Percentiles rank a stretch among this genome's conserved stretches.
Evolutionary conservation across 30 jellyfish, hydroid and myxozoan species (phyloP).

Genomic region (Phacellophora camtschatica): DNA sequence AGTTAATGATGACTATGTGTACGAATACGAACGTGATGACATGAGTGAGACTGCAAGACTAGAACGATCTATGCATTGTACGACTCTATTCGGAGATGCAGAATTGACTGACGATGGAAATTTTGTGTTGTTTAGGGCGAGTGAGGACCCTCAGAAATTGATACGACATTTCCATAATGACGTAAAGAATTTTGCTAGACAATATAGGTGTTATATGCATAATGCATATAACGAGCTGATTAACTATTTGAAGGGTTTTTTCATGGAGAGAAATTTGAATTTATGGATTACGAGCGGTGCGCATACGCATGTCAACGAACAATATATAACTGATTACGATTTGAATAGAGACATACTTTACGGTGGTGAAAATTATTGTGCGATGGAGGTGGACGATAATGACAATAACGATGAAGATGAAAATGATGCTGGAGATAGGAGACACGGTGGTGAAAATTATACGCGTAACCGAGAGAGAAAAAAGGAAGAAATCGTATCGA

Average conservation of each 20-base stretch:
- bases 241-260: not conserved
- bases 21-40: no score
- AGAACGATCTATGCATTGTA: no score
- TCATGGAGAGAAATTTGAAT: not conserved
- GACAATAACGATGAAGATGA: not conserved
- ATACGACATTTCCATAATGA: not conserved
- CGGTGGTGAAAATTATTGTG: not conserved
- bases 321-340: no score
- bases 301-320: no score
- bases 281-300: not conserved
- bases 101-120: no score
- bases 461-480: no score
- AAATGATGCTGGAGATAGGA: not conserved
- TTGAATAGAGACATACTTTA: no score
- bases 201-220: not conserved
- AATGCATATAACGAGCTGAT: not conserved
- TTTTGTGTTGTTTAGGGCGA: not conserved
- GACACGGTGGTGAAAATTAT: no score
- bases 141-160: not conserved
- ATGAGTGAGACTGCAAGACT: no score
- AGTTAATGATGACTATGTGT: no score
- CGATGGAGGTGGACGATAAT: not conserved
- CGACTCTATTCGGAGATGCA: no score
- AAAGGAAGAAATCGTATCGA: no score
- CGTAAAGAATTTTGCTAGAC: not conserved